A percentile compares a stretch with the other conserved stretches of the same genome.
Conservation (phyloP, 2,113 vertebrate species). For the Dissostichus mawsoni region DNA sequence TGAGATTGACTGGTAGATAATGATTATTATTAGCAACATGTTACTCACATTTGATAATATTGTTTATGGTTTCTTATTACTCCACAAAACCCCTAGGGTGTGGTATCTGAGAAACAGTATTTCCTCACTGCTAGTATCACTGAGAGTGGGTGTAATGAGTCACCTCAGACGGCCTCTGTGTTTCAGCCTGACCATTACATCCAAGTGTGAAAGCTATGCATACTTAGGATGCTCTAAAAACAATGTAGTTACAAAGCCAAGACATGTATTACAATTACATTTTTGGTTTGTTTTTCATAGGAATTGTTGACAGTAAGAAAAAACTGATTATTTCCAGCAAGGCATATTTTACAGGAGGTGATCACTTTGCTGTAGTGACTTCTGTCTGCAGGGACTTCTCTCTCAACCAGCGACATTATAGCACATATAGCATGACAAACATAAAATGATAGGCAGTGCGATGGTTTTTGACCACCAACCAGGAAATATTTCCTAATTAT, state of each 20-base stretch:
- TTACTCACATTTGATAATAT: neutral
- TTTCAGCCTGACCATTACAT: neutral
- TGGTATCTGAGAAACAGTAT: conserved; percentile 22
- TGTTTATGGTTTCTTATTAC: neutral
- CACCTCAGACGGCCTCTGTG: conserved; percentile 15
- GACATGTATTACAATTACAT: too few species aligned
- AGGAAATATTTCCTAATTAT: neutral
- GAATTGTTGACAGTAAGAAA: neutral
- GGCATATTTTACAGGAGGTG: neutral
- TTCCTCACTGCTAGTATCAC: conserved; percentile 54
- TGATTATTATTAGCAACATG: neutral
- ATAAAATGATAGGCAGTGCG: neutral
- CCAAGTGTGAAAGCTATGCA: neutral
- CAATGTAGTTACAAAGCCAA: too few species aligned
- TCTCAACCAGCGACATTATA: neutral
- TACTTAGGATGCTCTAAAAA: neutral
- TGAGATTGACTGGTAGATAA: neutral
- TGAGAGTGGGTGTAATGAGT: conserved; percentile 47
- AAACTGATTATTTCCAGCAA: neutral
- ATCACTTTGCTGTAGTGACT: too few species aligned
- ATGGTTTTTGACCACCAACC: neutral
- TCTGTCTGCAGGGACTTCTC: neutral
- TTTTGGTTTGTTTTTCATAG: neutral
- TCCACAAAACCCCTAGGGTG: neutral
- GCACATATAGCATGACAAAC: neutral